phyloP scores from a whole-genome alignment of 2,113 vertebrate species.

The Rattus rattus region DNA sequence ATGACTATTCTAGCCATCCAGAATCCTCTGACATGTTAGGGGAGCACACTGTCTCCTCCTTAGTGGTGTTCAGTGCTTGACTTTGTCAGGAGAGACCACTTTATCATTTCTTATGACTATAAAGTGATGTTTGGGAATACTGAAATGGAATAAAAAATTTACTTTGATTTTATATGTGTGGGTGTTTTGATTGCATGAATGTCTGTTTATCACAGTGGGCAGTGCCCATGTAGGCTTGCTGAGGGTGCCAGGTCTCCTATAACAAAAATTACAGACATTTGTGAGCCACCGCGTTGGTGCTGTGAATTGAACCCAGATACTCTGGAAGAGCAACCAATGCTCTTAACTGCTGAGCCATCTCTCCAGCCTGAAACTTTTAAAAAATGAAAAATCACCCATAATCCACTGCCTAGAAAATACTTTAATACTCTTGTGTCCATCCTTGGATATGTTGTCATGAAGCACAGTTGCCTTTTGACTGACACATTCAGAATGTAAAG shows the following conservation, averaged over 20 bases:
- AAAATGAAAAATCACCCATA: neutral
- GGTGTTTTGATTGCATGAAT: neutral
- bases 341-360: neutral
- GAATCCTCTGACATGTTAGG: neutral
- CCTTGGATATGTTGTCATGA: neutral
- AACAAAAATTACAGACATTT: neutral
- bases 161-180: neutral
- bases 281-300: neutral
- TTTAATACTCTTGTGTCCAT: neutral
- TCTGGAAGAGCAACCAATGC: neutral
- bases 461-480: neutral
- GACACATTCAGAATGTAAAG: neutral
- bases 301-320: neutral
- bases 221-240: neutral
- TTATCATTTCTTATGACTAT: conserved; percentile 6
- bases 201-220: neutral
- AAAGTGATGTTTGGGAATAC: neutral
- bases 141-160: neutral
- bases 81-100: neutral
- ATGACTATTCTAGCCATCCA: neutral
- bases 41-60: neutral
- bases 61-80: neutral
- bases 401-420: neutral
- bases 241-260: neutral
- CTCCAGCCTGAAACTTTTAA: neutral